These are phyloP conservation scores for Sorex fumeus DNA, from an alignment of 2,113 vertebrate genomes.

Conservation along the genomic window DNA sequence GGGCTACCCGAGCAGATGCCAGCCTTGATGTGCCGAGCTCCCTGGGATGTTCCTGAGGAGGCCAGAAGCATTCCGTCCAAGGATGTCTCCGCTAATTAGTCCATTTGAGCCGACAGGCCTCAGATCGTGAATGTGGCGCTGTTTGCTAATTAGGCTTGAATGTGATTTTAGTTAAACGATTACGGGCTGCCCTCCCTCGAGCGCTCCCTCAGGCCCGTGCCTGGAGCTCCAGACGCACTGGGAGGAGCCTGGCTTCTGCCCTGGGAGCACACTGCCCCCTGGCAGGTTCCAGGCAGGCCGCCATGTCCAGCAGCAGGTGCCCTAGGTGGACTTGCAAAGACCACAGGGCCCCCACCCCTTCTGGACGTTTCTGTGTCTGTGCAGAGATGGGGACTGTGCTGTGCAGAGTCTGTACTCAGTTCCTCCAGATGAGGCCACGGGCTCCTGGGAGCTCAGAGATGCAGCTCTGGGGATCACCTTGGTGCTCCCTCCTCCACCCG, in stretches of 20 bases:
- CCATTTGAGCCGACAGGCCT: conserved; percentile 84
- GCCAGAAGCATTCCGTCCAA: conserved; percentile 81
- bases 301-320: too few species aligned
- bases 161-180: conserved; percentile 89
- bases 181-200: conserved; percentile 85
- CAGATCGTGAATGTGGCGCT: conserved; percentile 86
- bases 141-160: conserved; percentile 88
- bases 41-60: conserved; percentile 77
- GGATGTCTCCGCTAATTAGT: conserved; percentile 88
- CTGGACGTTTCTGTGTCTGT: not conserved
- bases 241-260: not conserved
- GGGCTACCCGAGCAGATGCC: conserved; percentile 77
- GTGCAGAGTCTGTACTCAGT: fast-evolving
- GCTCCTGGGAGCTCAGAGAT: too few species aligned
- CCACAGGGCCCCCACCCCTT: not conserved
- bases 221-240: conserved; percentile 5
- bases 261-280: not conserved
- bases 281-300: not conserved
- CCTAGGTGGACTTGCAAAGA: not conserved
- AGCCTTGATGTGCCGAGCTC: conserved; percentile 71
- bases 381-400: not conserved
- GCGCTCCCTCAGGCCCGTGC: conserved; percentile 68
- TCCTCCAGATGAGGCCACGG: not conserved
- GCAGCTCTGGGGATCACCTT: not conserved
- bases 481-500: not conserved